phyloP scores from a whole-genome alignment of 2,113 vertebrate genomes.

The Myrmophylax atrothorax region DNA sequence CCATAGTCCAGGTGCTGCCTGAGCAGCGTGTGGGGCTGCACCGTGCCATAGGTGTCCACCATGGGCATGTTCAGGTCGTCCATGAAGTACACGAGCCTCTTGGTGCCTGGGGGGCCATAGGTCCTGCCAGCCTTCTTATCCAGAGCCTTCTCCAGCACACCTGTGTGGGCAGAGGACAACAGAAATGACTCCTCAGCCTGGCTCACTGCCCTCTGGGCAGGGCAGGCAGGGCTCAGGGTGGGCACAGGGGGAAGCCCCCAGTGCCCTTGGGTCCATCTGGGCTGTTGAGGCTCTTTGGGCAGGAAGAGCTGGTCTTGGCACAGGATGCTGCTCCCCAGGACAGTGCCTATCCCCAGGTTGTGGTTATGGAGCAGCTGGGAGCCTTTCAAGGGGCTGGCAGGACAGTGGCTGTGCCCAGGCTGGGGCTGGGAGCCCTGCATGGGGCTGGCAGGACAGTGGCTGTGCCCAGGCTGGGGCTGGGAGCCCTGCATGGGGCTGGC shows the following conservation, averaged over 20 bases:
- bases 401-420: not conserved
- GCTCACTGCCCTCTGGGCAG: fast-evolving
- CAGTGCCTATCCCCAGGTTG: not conserved
- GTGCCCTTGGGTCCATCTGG: not conserved
- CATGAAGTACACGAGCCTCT: slow-evolving; percentile 89
- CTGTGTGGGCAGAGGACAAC: slow-evolving; percentile 57
- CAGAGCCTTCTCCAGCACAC: slow-evolving; percentile 89
- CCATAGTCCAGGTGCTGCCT: slow-evolving; percentile 94
- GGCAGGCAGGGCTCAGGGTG: not conserved
- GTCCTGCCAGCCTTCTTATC: slow-evolving; percentile 95
- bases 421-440: not conserved
- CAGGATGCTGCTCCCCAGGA: not conserved
- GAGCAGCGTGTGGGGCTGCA: slow-evolving; percentile 92
- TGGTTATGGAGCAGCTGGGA: not conserved
- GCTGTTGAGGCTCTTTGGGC: not conserved
- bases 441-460: not conserved
- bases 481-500: not conserved
- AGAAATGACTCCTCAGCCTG: not conserved
- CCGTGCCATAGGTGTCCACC: slow-evolving; percentile 90
- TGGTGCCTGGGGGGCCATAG: slow-evolving; percentile 87
- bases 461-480: not conserved
- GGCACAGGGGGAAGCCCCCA: not conserved
- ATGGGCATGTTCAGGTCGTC: slow-evolving; percentile 96
- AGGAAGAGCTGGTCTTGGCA: not conserved
- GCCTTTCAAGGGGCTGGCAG: not conserved